Evolutionary conservation across 2,888 invertebrate species (phyloP).

Genomic region (Hedychridium roseum): DNA sequence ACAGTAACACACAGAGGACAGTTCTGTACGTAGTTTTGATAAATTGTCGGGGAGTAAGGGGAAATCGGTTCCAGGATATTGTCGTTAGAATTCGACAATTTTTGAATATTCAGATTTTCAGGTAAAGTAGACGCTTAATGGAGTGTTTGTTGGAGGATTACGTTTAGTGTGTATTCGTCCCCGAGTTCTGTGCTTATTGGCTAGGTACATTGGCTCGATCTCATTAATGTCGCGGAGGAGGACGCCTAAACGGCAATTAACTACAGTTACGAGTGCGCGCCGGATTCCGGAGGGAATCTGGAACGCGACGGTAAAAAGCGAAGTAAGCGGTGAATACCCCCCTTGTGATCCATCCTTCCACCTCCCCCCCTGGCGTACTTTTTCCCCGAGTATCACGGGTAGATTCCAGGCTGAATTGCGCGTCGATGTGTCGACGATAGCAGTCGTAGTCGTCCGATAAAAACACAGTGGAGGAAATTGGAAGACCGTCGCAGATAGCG

Average conservation of each 20-base stretch:
- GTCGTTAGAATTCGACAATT: too few species aligned
- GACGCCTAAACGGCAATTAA: slow-evolving; percentile 53
- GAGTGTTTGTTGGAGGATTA: too few species aligned
- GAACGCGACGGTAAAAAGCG: slow-evolving; percentile 54
- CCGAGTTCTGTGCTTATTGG: too few species aligned
- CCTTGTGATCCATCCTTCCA: slow-evolving; percentile 17
- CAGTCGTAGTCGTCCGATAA: neutral
- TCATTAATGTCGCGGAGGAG: slow-evolving; percentile 11
- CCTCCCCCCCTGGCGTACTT: slow-evolving; percentile 6
- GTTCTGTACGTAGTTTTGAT: too few species aligned
- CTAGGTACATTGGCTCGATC: too few species aligned
- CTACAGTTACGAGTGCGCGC: slow-evolving; percentile 50
- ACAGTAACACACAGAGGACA: too few species aligned
- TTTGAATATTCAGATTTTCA: too few species aligned
- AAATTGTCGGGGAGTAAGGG: too few species aligned
- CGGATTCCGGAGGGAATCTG: slow-evolving; percentile 54
- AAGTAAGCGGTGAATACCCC: slow-evolving; percentile 44
- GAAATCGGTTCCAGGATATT: too few species aligned
- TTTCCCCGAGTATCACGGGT: slow-evolving; percentile 30
- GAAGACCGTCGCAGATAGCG: neutral
- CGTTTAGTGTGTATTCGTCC: too few species aligned
- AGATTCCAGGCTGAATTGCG: slow-evolving; percentile 27
- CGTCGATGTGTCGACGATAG: neutral
- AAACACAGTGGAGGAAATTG: neutral
- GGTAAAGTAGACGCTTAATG: too few species aligned